These are phyloP conservation scores for Drosophila parthenogenetica DNA, from an alignment of 2,888 invertebrate species.

Conservation along the genomic window DNA sequence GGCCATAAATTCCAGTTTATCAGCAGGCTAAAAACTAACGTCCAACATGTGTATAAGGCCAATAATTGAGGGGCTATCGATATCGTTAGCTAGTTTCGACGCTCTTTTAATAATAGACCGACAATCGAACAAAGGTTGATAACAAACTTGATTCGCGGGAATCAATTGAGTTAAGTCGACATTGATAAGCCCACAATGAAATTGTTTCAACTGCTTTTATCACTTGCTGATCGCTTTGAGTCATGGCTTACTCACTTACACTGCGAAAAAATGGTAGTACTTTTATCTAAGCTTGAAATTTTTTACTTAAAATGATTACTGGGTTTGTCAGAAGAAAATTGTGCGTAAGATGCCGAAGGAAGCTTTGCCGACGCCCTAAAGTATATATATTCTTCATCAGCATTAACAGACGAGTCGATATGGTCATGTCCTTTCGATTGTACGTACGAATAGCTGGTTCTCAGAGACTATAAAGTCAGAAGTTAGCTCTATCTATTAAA, in stretches of 20 bases:
- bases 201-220: conserved; percentile 5
- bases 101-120: conserved; percentile 1
- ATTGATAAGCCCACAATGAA: neutral
- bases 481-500: no score
- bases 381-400: no score
- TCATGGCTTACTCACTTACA: conserved; percentile 8
- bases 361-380: no score
- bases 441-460: no score
- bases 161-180: neutral
- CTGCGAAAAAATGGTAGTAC: no score
- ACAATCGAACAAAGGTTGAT: conserved; percentile 13
- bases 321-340: no score
- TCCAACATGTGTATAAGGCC: conserved; percentile 21
- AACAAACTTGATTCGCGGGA: neutral
- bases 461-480: no score
- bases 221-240: conserved; percentile 1
- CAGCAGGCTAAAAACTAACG: conserved; percentile 12
- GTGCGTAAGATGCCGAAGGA: no score
- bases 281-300: no score
- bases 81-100: conserved; percentile 15
- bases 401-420: no score
- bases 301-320: no score
- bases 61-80: conserved; percentile 15
- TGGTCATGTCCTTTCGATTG: no score
- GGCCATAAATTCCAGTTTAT: conserved; percentile 36